phyloP scores from a whole-genome alignment of 2,888 invertebrate genomes.

The Acleris literana region DNA sequence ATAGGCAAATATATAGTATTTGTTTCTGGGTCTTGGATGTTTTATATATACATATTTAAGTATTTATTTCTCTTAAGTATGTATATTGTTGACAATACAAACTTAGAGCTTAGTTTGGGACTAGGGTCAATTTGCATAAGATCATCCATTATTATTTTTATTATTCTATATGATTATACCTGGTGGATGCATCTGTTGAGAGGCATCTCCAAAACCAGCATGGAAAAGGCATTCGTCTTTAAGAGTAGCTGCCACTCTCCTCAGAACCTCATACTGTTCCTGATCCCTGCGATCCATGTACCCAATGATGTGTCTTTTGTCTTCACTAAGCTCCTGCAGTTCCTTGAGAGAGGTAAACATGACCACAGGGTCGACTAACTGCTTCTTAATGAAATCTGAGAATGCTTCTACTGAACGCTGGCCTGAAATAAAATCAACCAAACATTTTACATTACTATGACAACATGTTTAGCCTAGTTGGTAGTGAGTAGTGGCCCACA shows the following conservation, averaged over 20 bases:
- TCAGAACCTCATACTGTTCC: conserved; percentile 90
- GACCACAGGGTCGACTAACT: conserved; percentile 92
- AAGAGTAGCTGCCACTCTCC: conserved; percentile 92
- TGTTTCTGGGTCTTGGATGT: no score
- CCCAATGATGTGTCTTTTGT: conserved; percentile 93
- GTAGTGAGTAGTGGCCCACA: no score
- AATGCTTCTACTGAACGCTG: conserved; percentile 96
- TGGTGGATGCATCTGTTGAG: conserved; percentile 93
- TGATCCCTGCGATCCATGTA: conserved; percentile 93
- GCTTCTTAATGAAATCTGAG: conserved; percentile 93
- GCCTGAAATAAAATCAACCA: conserved; percentile 58
- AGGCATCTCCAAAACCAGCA: conserved; percentile 93
- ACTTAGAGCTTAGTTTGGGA: no score
- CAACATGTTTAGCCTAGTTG: no score
- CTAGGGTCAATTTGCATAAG: no score
- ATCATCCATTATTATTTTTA: not conserved
- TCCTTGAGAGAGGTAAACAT: conserved; percentile 90
- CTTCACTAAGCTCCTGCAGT: conserved; percentile 89
- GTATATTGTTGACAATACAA: no score
- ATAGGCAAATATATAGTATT: no score
- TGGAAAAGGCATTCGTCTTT: conserved; percentile 98
- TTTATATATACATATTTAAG: no score
- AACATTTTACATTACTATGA: not conserved
- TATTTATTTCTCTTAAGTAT: no score
- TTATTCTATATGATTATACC: conserved; percentile 61